Percentiles rank a stretch among this genome's conserved stretches.
These are phyloP conservation scores for Eristalis arbustorum DNA, from an alignment of 2,888 invertebrate species.

Conservation along the genomic window DNA sequence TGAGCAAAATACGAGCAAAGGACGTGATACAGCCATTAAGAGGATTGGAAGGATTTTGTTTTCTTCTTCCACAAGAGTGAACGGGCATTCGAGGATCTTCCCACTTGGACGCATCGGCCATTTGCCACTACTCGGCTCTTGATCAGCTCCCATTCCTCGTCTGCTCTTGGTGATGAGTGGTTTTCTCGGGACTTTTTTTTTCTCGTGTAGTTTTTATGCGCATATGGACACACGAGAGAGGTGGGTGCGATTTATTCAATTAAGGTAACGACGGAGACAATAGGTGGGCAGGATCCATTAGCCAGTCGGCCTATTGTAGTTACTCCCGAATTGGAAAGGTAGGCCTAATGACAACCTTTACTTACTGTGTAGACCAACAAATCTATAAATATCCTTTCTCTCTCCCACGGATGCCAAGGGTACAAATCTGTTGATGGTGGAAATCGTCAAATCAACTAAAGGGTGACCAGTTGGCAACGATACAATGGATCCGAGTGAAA, in stretches of 20 bases:
- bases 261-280: neutral
- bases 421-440: too few species aligned
- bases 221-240: neutral
- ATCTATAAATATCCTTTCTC: too few species aligned
- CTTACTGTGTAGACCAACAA: too few species aligned
- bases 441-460: too few species aligned
- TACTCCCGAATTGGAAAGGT: too few species aligned
- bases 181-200: constrained; percentile 1
- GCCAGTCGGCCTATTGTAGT: too few species aligned
- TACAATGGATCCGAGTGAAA: too few species aligned
- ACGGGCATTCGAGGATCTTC: constrained; percentile 8
- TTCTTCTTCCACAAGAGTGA: constrained; percentile 6
- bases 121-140: constrained; percentile 1
- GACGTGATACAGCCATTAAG: constrained; percentile 40
- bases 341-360: too few species aligned
- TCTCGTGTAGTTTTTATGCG: neutral
- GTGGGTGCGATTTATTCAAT: neutral
- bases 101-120: neutral
- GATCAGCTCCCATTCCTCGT: neutral
- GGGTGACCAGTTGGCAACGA: too few species aligned
- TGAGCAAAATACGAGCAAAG: constrained; percentile 27
- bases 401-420: too few species aligned
- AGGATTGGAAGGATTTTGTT: constrained; percentile 34
- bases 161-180: neutral
- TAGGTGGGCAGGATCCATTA: too few species aligned